These are phyloP conservation scores for Eonycteris spelaea DNA, from an alignment of 2,113 vertebrate genomes.

Conservation along the genomic window DNA sequence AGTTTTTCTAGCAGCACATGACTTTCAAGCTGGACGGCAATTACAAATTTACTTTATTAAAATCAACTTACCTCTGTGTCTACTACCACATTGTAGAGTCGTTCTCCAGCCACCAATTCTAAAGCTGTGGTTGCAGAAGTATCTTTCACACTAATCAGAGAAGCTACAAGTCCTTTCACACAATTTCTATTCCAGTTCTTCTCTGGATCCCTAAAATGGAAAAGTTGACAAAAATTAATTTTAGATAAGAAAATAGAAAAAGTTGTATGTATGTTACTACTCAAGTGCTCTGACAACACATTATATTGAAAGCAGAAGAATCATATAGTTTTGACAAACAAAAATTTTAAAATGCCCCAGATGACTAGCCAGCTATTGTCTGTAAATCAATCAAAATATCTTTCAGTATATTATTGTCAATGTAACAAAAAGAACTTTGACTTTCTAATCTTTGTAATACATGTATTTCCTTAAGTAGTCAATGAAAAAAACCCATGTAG, in stretches of 20 bases:
- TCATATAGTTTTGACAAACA: not conserved
- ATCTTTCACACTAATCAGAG: conserved; percentile 89
- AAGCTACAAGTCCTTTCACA: conserved; percentile 93
- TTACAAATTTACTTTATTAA: not conserved
- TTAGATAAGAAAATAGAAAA: conserved; percentile 22
- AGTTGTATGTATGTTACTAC: not conserved
- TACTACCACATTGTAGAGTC: conserved; percentile 94
- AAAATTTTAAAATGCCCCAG: not conserved
- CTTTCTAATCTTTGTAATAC: not conserved
- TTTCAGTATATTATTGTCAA: not conserved
- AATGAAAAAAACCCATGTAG: not conserved
- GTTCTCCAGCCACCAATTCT: conserved; percentile 92
- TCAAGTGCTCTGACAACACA: not conserved
- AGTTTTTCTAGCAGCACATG: not conserved
- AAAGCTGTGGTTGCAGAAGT: conserved; percentile 89
- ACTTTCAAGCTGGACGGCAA: not conserved
- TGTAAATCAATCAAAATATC: conserved; percentile 16
- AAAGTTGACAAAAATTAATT: conserved; percentile 27
- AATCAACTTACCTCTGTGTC: conserved; percentile 91
- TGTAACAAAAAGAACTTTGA: not conserved
- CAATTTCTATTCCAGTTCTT: conserved; percentile 87
- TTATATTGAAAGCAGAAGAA: not conserved
- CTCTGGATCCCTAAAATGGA: conserved; percentile 89
- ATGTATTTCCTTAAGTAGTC: not conserved
- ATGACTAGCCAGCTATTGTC: not conserved